Evolutionary conservation across 2,113 vertebrate genomes (phyloP), one percentile per base, ranked within the genome.

Genomic region (Malurus elegans): DNA sequence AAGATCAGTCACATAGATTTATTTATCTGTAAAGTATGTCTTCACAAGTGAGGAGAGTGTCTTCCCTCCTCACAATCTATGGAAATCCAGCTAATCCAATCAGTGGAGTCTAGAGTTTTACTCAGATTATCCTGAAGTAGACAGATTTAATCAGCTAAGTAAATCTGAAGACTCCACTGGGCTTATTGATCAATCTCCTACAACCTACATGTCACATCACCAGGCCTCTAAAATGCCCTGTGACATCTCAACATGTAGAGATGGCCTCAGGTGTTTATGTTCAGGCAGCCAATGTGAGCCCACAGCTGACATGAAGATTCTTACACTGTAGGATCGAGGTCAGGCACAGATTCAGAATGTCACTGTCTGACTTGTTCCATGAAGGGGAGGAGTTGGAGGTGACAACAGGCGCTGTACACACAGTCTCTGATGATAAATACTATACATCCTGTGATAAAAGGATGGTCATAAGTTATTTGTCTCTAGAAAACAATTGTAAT

Each of bases 161-260:
- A 80, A 5, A 34, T 71, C 64, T 75, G 56, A 89, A 71, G 26
- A 42, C n/a, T 51, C 36, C 26, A 47, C 6, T 84, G 56, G 12
- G 13, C 34, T 48, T 74, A 16, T 45, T 3, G 1, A 21, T 76
- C 14, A 0, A 10, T 53, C 2, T 91, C 69, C 36, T 53, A 9
- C 5, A 78, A 31, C 17, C n/a, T 40, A 15, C 51, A 26, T 50
- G 28, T 21, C 2, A 1, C 36, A 25, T 10, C n/a, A 70, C 13
- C 28, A 91, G 8, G 18, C 26, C 6, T 18, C 17, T 51, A 60
- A 64, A 20, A 17, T 56, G 21, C 18, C 4, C 9, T 42, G 2
- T 40, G 73, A 66, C 23, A 80, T 14, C n/a, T 64, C 23, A 26
- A 1, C 0, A 0, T 9, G 18, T 47, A 60, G 14, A 86, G 6